Percentiles rank a stretch among this genome's conserved stretches.
Conservation (phyloP, 1,140 invertebrate genomes). For the Pentalonia nigronervosa region DNA sequence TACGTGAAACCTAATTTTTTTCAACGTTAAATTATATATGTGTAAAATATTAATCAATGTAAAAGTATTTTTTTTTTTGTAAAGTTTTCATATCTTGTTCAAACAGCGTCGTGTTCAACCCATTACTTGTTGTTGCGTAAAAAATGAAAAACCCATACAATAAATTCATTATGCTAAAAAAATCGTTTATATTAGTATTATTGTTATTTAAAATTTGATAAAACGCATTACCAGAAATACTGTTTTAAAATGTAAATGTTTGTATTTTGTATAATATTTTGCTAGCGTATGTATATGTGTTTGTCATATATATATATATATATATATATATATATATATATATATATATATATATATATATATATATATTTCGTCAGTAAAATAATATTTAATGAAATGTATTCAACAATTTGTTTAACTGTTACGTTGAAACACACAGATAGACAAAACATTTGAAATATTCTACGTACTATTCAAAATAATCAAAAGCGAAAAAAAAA, state of each 20-base stretch:
- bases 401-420: background rate
- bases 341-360: background rate
- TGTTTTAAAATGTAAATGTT: background rate
- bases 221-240: background rate
- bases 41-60: background rate
- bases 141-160: background rate
- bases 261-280: background rate
- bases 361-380: background rate
- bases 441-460: constrained; percentile 2
- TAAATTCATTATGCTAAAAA: background rate
- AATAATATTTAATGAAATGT: background rate
- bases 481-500: background rate
- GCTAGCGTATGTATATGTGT: background rate
- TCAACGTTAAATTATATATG: background rate
- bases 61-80: background rate
- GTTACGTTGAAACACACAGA: background rate
- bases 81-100: background rate
- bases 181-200: background rate
- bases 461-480: background rate
- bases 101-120: background rate
- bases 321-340: too few relatives aligned
- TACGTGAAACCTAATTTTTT: background rate
- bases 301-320: background rate
- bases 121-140: background rate
- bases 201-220: background rate